phyloP scores from a whole-genome alignment of 2,888 invertebrate species.

The Beris morrisii region DNA sequence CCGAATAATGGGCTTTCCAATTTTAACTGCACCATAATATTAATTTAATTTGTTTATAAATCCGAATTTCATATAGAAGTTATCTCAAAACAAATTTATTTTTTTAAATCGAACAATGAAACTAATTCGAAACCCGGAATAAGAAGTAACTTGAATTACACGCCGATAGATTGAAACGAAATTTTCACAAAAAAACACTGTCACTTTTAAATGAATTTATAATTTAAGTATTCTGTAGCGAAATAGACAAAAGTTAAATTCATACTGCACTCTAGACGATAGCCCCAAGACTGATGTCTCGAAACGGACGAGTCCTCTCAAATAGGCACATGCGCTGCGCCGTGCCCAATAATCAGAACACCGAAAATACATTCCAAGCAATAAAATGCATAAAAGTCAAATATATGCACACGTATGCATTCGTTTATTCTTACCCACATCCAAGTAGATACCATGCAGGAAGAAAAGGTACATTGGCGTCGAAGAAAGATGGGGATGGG shows the following conservation, averaged over 20 bases:
- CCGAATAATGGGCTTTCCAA: conserved; percentile 44
- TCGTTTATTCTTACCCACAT: no score
- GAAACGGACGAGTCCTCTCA: conserved; percentile 16
- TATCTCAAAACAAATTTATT: no score
- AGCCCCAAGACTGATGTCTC: conserved; percentile 22
- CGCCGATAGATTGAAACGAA: no score
- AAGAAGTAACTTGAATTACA: no score
- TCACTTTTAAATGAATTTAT: conserved; percentile 7
- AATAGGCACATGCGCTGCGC: conserved; percentile 29
- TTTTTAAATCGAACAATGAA: no score
- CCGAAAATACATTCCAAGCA: no score
- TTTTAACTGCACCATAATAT: conserved; percentile 45
- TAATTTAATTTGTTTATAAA: neutral
- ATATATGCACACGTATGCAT: no score
- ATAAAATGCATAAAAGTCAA: no score
- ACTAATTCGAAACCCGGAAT: no score
- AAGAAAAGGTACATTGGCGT: conserved; percentile 15
- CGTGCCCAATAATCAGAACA: conserved; percentile 2
- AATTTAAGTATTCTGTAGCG: conserved; percentile 1
- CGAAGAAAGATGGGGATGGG: conserved; percentile 21
- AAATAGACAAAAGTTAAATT: neutral
- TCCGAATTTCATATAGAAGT: no score
- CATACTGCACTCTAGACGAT: conserved; percentile 19
- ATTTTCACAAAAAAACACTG: no score
- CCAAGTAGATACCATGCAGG: neutral